A percentile compares a stretch with the other conserved stretches of the same genome.
These are phyloP conservation scores for Trichonephila inaurata DNA, from an alignment of 1,140 invertebrate species.

Conservation along the genomic window DNA sequence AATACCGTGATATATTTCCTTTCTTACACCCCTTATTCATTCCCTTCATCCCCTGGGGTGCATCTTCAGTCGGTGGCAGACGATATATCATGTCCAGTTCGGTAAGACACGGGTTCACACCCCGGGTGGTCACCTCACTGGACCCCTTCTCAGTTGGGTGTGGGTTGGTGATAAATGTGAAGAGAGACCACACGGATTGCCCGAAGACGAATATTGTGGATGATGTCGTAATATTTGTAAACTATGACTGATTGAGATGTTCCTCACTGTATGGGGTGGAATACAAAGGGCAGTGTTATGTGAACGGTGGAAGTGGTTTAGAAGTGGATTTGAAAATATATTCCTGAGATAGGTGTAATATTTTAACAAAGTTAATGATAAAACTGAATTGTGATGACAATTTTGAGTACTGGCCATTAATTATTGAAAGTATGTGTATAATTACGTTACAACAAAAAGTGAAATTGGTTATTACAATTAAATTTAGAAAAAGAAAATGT, in stretches of 20 bases:
- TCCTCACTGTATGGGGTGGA: background rate
- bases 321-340: no score
- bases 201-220: background rate
- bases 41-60: background rate
- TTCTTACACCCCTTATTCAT: background rate
- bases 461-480: no score
- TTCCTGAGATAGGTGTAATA: no score
- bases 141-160: background rate
- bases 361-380: no score
- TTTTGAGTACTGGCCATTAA: no score
- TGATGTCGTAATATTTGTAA: constrained; percentile 8
- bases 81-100: background rate
- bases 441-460: no score
- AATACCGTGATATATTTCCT: background rate
- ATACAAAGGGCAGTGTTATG: no score
- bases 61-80: background rate
- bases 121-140: background rate
- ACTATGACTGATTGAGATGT: background rate
- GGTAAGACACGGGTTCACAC: constrained; percentile 15
- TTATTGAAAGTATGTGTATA: no score
- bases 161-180: background rate
- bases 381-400: no score
- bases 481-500: no score
- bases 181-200: background rate
- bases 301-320: no score